phyloP scores from a whole-genome alignment of 2,113 vertebrate species.

The Aythya baeri region DNA sequence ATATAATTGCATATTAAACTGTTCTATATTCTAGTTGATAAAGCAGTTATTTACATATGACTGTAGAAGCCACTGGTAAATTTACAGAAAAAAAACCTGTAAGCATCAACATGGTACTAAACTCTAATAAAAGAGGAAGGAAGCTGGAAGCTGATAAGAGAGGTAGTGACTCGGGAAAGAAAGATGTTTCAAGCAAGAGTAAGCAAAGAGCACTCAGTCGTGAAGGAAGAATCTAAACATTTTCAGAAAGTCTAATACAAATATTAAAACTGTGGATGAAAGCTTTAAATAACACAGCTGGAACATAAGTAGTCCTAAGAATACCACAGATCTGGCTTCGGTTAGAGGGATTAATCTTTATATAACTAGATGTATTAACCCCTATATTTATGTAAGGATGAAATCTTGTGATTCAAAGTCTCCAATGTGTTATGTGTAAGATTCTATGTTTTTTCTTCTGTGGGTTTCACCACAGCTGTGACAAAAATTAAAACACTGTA shows the following conservation, averaged over 20 bases:
- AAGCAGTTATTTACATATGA: not conserved
- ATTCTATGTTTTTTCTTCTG: not conserved
- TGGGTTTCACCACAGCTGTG: not conserved
- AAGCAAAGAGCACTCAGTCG: not conserved
- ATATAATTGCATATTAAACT: not conserved
- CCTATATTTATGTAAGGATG: not conserved
- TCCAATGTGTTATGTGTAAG: not conserved
- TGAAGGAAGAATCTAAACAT: not conserved
- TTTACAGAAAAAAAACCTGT: not conserved
- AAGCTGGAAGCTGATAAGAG: not conserved
- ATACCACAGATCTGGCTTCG: not conserved
- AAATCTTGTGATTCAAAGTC: not conserved
- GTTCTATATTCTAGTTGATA: not conserved
- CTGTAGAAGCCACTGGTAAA: not conserved
- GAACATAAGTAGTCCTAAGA: not conserved
- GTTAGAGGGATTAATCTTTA: not conserved
- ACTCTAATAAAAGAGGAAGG: slow-evolving; percentile 6
- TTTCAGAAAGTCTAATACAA: not conserved
- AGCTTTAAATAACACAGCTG: slow-evolving; percentile 10
- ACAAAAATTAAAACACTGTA: not conserved
- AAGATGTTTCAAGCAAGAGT: not conserved
- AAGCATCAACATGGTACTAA: not conserved
- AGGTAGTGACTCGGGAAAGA: not conserved
- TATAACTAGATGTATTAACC: not conserved
- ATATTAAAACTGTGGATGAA: not conserved